Percentiles rank a stretch among this genome's conserved stretches.
Conservation (phyloP, 2,888 invertebrate genomes). For the Macrophya alboannulata region DNA sequence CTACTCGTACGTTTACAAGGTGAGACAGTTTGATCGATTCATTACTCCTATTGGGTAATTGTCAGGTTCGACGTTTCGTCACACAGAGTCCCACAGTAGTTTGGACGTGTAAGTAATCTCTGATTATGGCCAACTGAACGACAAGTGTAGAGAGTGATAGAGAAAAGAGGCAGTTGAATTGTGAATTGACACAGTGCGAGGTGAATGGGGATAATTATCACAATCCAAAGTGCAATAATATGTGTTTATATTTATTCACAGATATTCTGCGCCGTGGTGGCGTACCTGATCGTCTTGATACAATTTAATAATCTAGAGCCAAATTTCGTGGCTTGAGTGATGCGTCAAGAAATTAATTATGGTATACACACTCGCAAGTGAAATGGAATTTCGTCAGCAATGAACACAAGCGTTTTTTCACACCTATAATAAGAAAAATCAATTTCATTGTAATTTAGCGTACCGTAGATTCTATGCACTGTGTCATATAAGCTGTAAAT, state of each 20-base stretch:
- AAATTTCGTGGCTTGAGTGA: neutral
- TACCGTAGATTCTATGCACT: neutral
- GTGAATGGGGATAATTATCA: too few relatives aligned
- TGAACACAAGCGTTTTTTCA: neutral
- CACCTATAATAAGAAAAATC: neutral
- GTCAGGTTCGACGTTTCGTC: too few relatives aligned
- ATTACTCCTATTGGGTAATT: neutral
- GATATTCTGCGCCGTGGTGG: neutral
- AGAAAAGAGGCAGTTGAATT: too few relatives aligned
- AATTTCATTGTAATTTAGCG: neutral
- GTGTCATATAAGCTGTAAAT: too few relatives aligned
- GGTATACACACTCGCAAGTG: neutral
- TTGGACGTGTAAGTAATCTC: neutral
- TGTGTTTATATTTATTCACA: neutral
- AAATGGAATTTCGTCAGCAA: neutral
- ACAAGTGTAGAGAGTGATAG: too few relatives aligned
- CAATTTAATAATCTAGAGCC: neutral
- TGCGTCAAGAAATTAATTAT: neutral
- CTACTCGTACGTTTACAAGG: constrained; percentile 36
- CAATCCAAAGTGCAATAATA: too few relatives aligned
- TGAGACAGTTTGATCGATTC: neutral
- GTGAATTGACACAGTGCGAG: too few relatives aligned
- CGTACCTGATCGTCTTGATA: neutral
- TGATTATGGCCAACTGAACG: neutral
- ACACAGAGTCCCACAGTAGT: neutral